These are phyloP conservation scores for Serilophus lunatus DNA, from an alignment of 2,113 vertebrate species.

Conservation along the genomic window DNA sequence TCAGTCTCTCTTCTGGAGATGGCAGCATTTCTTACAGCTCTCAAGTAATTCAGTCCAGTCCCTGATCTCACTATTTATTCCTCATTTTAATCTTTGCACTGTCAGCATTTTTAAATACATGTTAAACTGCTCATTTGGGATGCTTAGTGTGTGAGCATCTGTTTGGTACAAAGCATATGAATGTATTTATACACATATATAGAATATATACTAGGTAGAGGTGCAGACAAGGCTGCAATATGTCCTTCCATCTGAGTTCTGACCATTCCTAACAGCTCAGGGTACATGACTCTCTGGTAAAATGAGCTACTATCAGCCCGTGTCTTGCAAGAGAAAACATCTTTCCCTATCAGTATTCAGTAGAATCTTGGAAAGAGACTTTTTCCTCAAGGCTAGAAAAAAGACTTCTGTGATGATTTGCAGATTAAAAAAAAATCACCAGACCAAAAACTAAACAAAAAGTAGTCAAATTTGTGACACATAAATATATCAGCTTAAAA, in stretches of 20 bases:
- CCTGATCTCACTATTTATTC: neutral
- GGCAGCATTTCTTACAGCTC: constrained; percentile 37
- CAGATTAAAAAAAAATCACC: neutral
- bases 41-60: neutral
- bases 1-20: neutral
- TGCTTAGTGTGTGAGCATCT: neutral
- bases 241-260: neutral
- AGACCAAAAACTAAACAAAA: neutral
- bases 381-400: neutral
- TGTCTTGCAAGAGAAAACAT: neutral
- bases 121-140: neutral
- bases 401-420: neutral
- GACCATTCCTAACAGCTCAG: neutral
- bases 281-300: neutral
- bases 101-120: neutral
- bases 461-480: neutral
- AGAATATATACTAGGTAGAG: neutral
- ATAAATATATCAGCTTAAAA: neutral
- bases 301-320: neutral
- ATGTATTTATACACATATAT: neutral
- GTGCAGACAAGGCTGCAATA: neutral
- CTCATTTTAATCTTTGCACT: neutral
- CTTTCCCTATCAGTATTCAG: neutral
- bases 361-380: neutral
- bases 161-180: neutral